phyloP scores from a whole-genome alignment of 1,140 invertebrate species.

The Leguminivora glycinivorella region DNA sequence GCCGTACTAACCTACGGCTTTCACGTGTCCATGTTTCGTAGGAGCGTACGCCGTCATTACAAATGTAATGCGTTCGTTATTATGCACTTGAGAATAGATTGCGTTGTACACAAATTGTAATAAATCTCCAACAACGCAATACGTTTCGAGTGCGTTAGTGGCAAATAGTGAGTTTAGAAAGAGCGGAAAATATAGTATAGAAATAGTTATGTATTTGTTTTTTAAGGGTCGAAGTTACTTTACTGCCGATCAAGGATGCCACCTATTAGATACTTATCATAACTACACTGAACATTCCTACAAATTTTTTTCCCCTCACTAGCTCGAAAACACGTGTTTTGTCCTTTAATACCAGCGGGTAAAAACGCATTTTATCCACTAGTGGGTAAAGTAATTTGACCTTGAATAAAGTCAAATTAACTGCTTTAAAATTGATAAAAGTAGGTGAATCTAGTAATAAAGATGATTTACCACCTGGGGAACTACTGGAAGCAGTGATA shows the following conservation, averaged over 20 bases:
- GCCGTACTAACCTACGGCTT: not conserved
- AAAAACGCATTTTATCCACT: no score
- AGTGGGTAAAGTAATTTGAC: no score
- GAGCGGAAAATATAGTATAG: not conserved
- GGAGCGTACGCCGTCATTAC: conserved; percentile 21
- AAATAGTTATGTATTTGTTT: not conserved
- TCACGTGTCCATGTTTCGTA: conserved; percentile 18
- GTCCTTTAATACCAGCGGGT: no score
- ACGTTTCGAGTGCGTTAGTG: conserved; percentile 29
- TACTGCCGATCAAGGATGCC: not conserved
- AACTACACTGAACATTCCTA: no score
- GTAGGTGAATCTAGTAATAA: no score
- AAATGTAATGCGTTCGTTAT: conserved; percentile 14
- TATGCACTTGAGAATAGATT: conserved; percentile 32
- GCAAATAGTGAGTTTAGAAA: not conserved
- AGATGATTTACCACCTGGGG: no score
- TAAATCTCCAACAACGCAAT: conserved; percentile 20
- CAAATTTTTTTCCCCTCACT: no score
- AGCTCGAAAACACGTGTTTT: no score
- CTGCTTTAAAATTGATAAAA: no score
- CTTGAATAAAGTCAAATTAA: no score
- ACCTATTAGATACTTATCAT: no score
- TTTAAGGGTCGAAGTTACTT: not conserved
- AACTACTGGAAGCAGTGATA: no score
- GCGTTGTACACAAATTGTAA: conserved; percentile 7